Evolutionary conservation across 2,797 vertebrate species (phyloP), one percentile per base, ranked within the genome.

Genomic region (Hozukius guyotensis): DNA sequence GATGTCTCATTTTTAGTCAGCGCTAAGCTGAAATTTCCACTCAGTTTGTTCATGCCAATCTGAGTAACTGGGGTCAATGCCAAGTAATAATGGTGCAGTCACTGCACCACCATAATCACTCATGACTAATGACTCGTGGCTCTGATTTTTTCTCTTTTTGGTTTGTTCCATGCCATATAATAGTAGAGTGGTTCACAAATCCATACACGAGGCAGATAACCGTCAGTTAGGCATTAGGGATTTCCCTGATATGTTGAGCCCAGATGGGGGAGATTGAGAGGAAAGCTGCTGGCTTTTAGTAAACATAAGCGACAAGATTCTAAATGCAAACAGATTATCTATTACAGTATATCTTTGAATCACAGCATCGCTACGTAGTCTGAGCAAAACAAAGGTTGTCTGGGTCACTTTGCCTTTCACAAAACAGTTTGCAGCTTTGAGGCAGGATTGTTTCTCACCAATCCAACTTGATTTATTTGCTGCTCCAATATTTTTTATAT

Each of bases 191-290:
- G 14, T 83, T 80, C 78, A 57, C 63, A 82, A 71, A 34, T 66
- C 68, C 16, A 55, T 76, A 57, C 53, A 59, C 3, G 8, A 68
- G 61, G 62, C n/a, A 66, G 81, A 88, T 68, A 82, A 78, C 38
- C 67, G 78, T 80, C 66, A 75, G 55, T 53, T 6, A 42, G 38
- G 57, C 75, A 72, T 73, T 29, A 66, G 52, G 64, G 36, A 75
- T 77, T 80, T 76, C 32, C 25, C 49, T 68, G 70, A 83, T 85
- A 82, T 70, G 79, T 60, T 78, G 52, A 73, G 69, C 32, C 52
- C 83, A 90, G 88, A 90, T 89, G 78, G 80, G 64, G 46, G 75
- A 84, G 74, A 89, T 63, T 87, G 77, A 80, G 76, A 86, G 66
- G 24, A 72, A 87, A 85, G 79, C 77, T 89, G 79, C 52, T 73